A percentile compares a stretch with the other conserved stretches of the same genome.
Evolutionary conservation across 2,113 vertebrate species (phyloP).

Genomic region (Anolis carolinensis): DNA sequence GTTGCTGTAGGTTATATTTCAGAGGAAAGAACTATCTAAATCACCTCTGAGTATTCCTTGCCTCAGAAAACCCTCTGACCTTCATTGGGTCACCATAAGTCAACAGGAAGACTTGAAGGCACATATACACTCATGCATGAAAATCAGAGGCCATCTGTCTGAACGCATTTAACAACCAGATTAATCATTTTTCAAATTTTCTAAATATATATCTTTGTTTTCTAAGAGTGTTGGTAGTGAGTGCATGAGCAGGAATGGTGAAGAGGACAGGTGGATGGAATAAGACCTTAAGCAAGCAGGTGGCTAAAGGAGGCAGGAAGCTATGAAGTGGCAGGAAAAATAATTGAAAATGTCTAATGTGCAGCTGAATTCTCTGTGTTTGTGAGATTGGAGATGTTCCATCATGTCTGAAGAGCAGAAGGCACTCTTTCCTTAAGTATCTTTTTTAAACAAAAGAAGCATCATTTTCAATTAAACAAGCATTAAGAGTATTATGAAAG

Average conservation of each 20-base stretch:
- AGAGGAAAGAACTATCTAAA: too few species aligned
- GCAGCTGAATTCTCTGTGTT: neutral
- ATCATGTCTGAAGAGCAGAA: constrained; percentile 12
- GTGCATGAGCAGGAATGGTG: neutral
- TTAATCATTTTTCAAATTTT: neutral
- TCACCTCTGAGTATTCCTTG: too few species aligned
- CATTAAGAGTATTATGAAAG: neutral
- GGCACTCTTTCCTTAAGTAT: neutral
- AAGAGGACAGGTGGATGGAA: neutral
- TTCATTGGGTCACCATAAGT: too few species aligned
- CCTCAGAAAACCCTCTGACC: too few species aligned
- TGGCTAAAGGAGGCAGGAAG: constrained; percentile 11
- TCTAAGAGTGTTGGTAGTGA: neutral
- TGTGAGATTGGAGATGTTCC: constrained; percentile 15
- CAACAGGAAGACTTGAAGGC: neutral
- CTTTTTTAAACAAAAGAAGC: constrained; percentile 26
- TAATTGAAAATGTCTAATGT: neutral
- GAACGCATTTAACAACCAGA: neutral
- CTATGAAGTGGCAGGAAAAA: neutral
- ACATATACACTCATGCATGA: neutral
- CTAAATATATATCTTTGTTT: constrained; percentile 11
- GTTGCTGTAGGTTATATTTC: too few species aligned
- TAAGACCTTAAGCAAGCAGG: neutral
- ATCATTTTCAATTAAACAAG: neutral
- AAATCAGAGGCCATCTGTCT: constrained; percentile 25